Percentiles rank a stretch among this genome's conserved stretches.
Conservation (phyloP, 1,140 invertebrate genomes). For the Lordiphosa mommai region DNA sequence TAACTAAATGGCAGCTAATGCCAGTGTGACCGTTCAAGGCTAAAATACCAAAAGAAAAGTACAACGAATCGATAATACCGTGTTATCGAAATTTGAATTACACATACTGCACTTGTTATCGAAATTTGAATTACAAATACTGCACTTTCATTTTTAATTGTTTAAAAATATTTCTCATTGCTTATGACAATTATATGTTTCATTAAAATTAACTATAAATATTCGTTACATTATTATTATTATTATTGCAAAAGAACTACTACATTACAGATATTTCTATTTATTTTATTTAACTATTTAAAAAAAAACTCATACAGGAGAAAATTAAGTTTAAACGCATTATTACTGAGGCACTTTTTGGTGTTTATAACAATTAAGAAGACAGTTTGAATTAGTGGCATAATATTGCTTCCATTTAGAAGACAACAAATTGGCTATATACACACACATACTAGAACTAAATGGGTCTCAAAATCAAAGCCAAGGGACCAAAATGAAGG, state of each 20-base stretch:
- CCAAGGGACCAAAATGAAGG: no score
- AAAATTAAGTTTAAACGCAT: constrained; percentile 47
- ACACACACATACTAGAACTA: constrained; percentile 31
- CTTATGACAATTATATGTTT: constrained; percentile 38
- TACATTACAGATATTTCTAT: constrained; percentile 18
- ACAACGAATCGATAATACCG: not conserved
- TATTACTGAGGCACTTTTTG: constrained; percentile 75
- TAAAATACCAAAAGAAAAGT: not conserved
- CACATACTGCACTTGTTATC: no score
- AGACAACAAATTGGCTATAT: constrained; percentile 41
- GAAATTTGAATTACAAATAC: constrained; percentile 47
- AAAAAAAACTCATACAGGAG: constrained; percentile 39
- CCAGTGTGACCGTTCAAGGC: not conserved
- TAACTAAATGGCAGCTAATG: constrained; percentile 29
- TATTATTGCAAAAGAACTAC: constrained; percentile 24
- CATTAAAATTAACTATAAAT: constrained; percentile 60
- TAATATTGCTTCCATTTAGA: constrained; percentile 9
- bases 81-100: not conserved
- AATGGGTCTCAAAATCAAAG: constrained; percentile 18
- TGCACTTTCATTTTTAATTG: constrained; percentile 45
- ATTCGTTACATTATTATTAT: constrained; percentile 17
- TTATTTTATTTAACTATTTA: constrained; percentile 45
- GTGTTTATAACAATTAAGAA: constrained; percentile 72
- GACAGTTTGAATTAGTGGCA: constrained; percentile 48
- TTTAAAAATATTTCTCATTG: constrained; percentile 37